phyloP scores from a whole-genome alignment of 2,113 vertebrate species.

The Macquaria australasica region DNA sequence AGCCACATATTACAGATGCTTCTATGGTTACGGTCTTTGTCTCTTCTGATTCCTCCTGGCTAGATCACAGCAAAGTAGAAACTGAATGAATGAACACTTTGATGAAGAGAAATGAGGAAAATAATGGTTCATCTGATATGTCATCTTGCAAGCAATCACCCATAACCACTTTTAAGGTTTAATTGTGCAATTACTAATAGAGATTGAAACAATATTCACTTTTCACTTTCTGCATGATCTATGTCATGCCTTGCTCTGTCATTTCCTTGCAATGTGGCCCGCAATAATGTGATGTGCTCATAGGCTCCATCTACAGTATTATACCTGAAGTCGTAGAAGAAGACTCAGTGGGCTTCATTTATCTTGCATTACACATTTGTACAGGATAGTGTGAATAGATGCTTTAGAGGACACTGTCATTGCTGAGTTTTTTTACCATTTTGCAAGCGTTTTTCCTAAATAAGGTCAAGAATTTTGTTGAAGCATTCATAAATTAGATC shows the following conservation, averaged over 20 bases:
- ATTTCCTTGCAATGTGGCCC: neutral
- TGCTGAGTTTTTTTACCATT: constrained; percentile 6
- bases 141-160: neutral
- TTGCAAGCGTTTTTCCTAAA: neutral
- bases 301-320: neutral
- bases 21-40: neutral
- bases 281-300: neutral
- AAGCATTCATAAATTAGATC: constrained; percentile 19
- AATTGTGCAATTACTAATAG: neutral
- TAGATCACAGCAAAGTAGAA: neutral
- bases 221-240: neutral
- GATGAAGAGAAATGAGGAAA: neutral
- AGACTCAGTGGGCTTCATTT: constrained; percentile 14
- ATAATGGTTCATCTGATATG: neutral
- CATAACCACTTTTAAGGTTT: neutral
- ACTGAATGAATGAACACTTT: neutral
- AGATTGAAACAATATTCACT: constrained; percentile 11
- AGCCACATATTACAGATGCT: neutral
- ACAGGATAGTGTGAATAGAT: neutral
- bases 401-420: neutral
- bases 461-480: neutral
- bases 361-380: neutral
- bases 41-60: neutral
- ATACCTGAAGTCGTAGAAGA: neutral
- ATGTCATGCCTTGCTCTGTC: neutral